Conservation (phyloP, 1,140 invertebrate species). For the Oryzaephilus surinamensis region DNA sequence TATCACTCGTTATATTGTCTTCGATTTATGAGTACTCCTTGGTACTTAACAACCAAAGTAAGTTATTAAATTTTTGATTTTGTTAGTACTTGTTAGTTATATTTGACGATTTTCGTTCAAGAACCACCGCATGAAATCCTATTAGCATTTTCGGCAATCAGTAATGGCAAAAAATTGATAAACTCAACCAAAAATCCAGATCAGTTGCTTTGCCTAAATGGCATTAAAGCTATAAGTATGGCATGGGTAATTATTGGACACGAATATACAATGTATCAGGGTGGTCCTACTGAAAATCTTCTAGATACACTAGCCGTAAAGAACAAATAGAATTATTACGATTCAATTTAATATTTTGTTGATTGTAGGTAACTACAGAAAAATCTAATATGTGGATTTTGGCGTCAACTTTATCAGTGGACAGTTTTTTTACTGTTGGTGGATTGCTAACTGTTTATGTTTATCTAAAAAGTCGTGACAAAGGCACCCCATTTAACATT, state of each 20-base stretch:
- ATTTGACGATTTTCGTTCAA: no score
- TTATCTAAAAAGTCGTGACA: slow-evolving; percentile 38
- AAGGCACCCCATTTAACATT: slow-evolving; percentile 26
- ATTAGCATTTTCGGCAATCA: slow-evolving; percentile 7
- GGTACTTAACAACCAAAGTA: no score
- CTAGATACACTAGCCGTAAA: slow-evolving; percentile 7
- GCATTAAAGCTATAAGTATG: slow-evolving; percentile 47
- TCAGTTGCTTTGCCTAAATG: slow-evolving; percentile 40
- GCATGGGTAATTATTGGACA: slow-evolving; percentile 57
- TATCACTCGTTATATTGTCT: no score
- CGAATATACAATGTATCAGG: slow-evolving; percentile 18
- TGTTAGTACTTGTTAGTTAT: no score
- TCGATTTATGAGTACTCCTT: no score
- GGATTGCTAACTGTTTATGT: slow-evolving; percentile 44
- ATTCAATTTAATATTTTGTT: slow-evolving; percentile 1
- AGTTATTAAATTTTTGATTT: no score
- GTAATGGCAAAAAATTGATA: slow-evolving; percentile 8
- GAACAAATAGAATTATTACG: background rate
- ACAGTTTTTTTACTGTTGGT: slow-evolving; percentile 45
- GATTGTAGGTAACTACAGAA: slow-evolving; percentile 29
- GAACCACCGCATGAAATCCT: slow-evolving; percentile 2
- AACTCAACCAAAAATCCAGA: slow-evolving; percentile 10
- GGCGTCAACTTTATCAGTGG: slow-evolving; percentile 38
- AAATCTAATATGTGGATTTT: slow-evolving; percentile 29
- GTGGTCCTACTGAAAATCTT: slow-evolving; percentile 3